These are phyloP conservation scores for Pseudanteris insignis DNA, from an alignment of 2,888 invertebrate genomes.

Conservation along the genomic window DNA sequence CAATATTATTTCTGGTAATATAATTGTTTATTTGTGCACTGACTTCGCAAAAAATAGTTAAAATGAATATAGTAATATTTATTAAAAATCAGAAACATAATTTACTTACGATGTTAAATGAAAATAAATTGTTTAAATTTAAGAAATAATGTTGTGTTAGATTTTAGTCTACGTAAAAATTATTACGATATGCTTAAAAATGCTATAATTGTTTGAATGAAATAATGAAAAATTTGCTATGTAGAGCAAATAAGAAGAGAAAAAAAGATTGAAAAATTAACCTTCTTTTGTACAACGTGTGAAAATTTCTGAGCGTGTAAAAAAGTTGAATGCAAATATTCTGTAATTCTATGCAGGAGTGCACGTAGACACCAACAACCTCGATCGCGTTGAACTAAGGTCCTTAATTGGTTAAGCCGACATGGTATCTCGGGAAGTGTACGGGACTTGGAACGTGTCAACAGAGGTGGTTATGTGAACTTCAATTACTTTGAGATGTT, in stretches of 20 bases:
- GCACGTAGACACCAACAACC: constrained; percentile 48
- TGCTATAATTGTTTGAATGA: neutral
- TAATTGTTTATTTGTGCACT: too few relatives aligned
- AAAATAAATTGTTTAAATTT: too few relatives aligned
- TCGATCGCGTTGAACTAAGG: constrained; percentile 53
- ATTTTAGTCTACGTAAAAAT: too few relatives aligned
- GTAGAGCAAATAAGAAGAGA: too few relatives aligned
- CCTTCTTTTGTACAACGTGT: constrained; percentile 26
- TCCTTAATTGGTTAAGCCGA: constrained; percentile 64
- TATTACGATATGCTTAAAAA: too few relatives aligned
- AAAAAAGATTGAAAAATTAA: constrained; percentile 8
- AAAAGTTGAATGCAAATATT: constrained; percentile 38
- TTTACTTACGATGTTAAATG: too few relatives aligned
- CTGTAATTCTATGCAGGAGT: constrained; percentile 44
- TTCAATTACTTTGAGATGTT: constrained; percentile 44
- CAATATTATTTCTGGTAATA: too few relatives aligned
- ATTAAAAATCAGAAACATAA: too few relatives aligned
- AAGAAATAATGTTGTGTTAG: too few relatives aligned
- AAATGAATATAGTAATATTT: too few relatives aligned
- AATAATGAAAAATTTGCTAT: neutral
- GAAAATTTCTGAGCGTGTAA: constrained; percentile 28
- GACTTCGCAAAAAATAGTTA: neutral
- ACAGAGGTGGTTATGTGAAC: constrained; percentile 44
- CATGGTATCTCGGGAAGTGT: constrained; percentile 62
- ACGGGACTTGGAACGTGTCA: constrained; percentile 65